Evolutionary conservation across 2,797 vertebrate genomes (phyloP).

Genomic region (Typhlichthys eigenmanni): DNA sequence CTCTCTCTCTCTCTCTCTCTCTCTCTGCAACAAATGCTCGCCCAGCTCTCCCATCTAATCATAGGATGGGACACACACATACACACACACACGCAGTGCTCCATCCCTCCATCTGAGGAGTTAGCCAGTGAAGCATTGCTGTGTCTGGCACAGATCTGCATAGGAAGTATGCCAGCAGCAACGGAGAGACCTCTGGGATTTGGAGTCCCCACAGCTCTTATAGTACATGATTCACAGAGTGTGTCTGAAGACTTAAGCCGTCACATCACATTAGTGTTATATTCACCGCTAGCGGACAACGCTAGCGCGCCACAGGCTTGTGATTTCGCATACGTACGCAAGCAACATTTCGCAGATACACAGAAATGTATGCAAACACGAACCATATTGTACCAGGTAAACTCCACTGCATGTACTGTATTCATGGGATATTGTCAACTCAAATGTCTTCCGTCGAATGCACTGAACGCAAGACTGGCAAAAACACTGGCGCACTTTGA

Average conservation of each 20-base stretch:
- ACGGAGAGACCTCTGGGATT: constrained; percentile 42
- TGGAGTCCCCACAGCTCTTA: constrained; percentile 31
- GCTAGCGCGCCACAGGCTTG: background rate
- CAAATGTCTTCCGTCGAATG: background rate
- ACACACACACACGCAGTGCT: background rate
- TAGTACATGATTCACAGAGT: constrained; percentile 49
- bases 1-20: too few relatives aligned
- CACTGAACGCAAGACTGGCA: background rate
- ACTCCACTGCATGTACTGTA: too few relatives aligned
- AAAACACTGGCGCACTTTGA: background rate
- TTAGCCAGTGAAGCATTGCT: background rate
- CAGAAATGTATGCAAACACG: constrained; percentile 15
- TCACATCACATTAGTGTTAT: constrained; percentile 48
- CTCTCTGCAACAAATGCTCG: background rate
- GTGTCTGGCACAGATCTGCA: constrained; percentile 24
- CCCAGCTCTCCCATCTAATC: constrained; percentile 43
- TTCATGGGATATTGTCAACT: too few relatives aligned
- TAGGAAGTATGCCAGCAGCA: constrained; percentile 26
- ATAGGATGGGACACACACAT: background rate
- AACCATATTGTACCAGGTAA: background rate
- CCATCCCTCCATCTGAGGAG: background rate
- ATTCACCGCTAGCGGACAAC: constrained; percentile 47
- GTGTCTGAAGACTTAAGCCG: constrained; percentile 47
- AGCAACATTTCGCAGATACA: constrained; percentile 15
- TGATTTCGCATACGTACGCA: constrained; percentile 26